Conservation (phyloP, 2,113 vertebrate species). For the Psilopogon haemacephalus region DNA sequence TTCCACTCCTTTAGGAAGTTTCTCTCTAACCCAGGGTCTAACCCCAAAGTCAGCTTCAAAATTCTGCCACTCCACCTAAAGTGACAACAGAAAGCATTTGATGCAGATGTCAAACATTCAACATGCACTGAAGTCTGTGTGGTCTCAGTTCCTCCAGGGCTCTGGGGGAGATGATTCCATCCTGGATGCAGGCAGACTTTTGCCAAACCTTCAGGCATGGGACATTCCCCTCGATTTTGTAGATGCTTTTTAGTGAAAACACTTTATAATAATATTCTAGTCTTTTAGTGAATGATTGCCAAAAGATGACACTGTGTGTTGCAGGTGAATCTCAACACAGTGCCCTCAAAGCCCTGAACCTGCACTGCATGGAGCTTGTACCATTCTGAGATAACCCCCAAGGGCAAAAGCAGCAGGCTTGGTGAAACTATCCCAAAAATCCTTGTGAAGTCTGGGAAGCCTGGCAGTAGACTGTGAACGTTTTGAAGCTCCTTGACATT, state of each 20-base stretch:
- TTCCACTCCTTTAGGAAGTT: neutral
- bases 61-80: neutral
- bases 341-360: neutral
- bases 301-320: fast-evolving
- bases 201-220: neutral
- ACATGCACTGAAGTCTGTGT: neutral
- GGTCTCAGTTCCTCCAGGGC: neutral
- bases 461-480: neutral
- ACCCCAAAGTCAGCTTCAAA: neutral
- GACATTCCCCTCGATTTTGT: neutral
- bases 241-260: neutral
- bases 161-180: neutral
- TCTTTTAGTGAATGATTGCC: neutral
- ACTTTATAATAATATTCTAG: neutral
- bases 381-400: fast-evolving
- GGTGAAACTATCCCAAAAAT: neutral
- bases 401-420: neutral
- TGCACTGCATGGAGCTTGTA: neutral
- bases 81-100: fast-evolving
- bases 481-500: neutral
- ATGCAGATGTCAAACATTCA: neutral
- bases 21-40: neutral
- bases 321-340: neutral
- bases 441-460: neutral
- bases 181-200: neutral